Base-by-base conservation (phyloP, 2,113 vertebrate genomes). In the Connochaetes taurinus region DNA sequence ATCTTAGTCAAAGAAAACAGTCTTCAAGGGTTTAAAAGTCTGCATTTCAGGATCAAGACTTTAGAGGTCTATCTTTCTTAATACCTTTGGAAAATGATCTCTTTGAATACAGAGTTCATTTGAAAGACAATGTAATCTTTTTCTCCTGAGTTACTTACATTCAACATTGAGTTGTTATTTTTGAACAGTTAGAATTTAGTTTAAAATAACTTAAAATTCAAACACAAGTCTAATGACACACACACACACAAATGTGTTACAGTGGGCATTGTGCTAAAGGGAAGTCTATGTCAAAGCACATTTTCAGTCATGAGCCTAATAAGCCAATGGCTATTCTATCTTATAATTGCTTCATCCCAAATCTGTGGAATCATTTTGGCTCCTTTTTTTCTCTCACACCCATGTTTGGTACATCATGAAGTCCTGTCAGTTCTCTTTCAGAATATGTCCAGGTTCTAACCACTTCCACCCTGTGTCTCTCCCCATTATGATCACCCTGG, bases 131-230 rank as follows among this genome's bases (percentile, higher is more conserved):
- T 29, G 21, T 81, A 88, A 57, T 83, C 36, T 78, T 92, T 81
- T 83, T 43, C 80, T 64, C 21, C 33, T 47, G 17, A 55, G 47
- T 76, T 93, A 82, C 36, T 94, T 78, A 83, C n/a, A 82, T 96
- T 90, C 25, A 64, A 15, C 27, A 83, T 33, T 95, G 43, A 93
- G n/a, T 82, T 93, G 7, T 57, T 57, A 50, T 14, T 82, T 91
- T 85, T 55, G 58, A 58, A 58, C 27, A 90, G 74, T 93, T n/a
- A 25, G 71, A 91, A 78, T 58, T 91, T 90, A 94, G 52, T 86
- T 93, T 81, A 60, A 85, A 84, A 84, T 78, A 93, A 62, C 23
- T 84, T 90, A 94, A 91, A 93, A 90, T 86, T 45, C 23, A 86
- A 94, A 93, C n/a, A 85, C 57, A 91, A 19, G 53, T 84, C 15